Percentiles rank a stretch among this genome's conserved stretches.
These are phyloP conservation scores for Phytoseiulus persimilis DNA, from an alignment of 2,888 invertebrate genomes.

Conservation along the genomic window DNA sequence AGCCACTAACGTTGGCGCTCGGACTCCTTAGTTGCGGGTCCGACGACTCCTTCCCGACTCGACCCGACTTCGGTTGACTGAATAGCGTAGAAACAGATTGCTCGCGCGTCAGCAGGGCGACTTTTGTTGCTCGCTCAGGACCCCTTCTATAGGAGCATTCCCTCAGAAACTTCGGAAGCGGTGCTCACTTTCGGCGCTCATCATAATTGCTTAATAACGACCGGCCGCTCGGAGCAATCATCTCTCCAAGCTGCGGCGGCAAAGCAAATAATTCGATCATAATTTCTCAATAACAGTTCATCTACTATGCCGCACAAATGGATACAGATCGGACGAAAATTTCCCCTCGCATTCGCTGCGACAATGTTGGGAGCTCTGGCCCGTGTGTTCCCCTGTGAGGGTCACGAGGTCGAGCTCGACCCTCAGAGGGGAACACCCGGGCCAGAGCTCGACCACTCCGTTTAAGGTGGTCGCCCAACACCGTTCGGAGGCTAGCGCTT, in stretches of 20 bases:
- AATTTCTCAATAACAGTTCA: background rate
- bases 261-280: constrained; percentile 5
- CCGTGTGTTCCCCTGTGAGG: background rate
- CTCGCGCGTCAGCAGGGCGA: too few species aligned
- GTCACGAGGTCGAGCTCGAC: background rate
- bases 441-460: too few species aligned
- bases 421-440: background rate
- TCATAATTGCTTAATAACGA: background rate
- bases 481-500: too few species aligned
- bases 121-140: background rate
- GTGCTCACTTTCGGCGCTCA: background rate
- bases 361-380: too few species aligned
- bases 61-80: background rate
- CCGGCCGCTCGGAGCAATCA: background rate
- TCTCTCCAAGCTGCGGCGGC: background rate
- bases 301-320: background rate
- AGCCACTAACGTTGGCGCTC: background rate
- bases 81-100: background rate
- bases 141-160: background rate
- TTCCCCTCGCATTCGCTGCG: background rate
- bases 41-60: background rate
- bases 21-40: background rate
- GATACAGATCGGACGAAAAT: background rate
- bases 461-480: too few species aligned
- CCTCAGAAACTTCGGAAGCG: background rate